A percentile compares a stretch with the other conserved stretches of the same genome.
Evolutionary conservation across 2,797 vertebrate genomes (phyloP).

Genomic region (Hemibagrus guttatus): DNA sequence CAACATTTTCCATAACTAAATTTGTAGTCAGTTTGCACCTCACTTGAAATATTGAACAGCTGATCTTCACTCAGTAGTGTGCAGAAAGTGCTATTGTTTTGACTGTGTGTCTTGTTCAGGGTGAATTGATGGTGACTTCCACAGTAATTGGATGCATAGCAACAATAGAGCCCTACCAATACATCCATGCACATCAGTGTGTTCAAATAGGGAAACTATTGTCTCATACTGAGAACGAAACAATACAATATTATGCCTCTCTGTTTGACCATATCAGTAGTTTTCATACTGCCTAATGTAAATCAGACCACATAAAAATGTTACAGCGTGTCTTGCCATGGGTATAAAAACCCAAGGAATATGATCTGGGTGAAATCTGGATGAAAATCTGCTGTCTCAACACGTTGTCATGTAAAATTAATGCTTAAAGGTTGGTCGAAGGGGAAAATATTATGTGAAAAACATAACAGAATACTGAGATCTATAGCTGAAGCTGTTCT

Average conservation of each 20-base stretch:
- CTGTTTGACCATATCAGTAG: constrained; percentile 53
- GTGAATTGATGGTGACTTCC: constrained; percentile 7
- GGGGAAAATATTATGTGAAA: constrained; percentile 37
- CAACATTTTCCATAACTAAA: neutral
- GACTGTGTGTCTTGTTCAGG: neutral
- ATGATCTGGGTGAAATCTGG: neutral
- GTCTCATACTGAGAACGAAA: constrained; percentile 42
- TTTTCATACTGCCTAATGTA: constrained; percentile 61
- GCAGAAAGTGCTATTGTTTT: constrained; percentile 20
- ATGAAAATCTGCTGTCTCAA: constrained; percentile 57
- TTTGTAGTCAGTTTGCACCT: constrained; percentile 7
- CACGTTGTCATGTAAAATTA: constrained; percentile 59
- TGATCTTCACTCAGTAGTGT: constrained; percentile 5
- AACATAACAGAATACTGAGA: constrained; percentile 49
- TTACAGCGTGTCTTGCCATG: constrained; percentile 66
- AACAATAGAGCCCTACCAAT: constrained; percentile 24
- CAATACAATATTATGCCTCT: constrained; percentile 56
- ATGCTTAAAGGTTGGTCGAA: constrained; percentile 60
- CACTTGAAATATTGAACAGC: constrained; percentile 3
- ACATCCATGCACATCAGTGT: constrained; percentile 25
- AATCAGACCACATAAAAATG: constrained; percentile 65
- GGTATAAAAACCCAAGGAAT: constrained; percentile 67
- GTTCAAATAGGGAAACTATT: neutral
- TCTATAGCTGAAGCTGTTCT: neutral
- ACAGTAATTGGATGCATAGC: constrained; percentile 32